These are phyloP conservation scores for Casuarius casuarius DNA, from an alignment of 2,113 vertebrate species.

Conservation along the genomic window DNA sequence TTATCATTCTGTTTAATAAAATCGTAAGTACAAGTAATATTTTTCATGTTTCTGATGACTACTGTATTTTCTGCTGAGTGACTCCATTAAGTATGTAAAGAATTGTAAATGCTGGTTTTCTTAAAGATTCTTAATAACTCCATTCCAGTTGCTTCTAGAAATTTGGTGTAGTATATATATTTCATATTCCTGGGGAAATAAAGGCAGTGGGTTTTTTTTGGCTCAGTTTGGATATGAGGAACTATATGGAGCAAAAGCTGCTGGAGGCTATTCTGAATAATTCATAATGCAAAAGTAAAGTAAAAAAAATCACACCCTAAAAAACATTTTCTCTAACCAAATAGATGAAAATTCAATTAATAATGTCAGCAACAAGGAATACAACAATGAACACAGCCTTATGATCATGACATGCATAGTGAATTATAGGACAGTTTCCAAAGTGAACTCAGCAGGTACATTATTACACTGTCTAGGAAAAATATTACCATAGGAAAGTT, in stretches of 20 bases:
- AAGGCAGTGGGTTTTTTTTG: not conserved
- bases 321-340: not conserved
- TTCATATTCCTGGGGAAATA: not conserved
- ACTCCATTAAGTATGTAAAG: not conserved
- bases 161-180: not conserved
- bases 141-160: not conserved
- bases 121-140: not conserved
- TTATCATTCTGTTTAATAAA: not conserved
- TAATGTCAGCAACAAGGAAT: not conserved
- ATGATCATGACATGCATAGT: not conserved
- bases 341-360: not conserved
- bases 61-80: not conserved
- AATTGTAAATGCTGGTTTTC: not conserved
- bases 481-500: not conserved
- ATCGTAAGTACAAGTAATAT: not conserved
- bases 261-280: not conserved
- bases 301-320: not conserved
- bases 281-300: not conserved
- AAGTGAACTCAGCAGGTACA: not conserved
- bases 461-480: not conserved
- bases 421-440: not conserved
- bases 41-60: not conserved
- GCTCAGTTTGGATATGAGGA: not conserved
- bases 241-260: not conserved
- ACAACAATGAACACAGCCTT: not conserved